phyloP scores from a whole-genome alignment of 2,888 invertebrate genomes.

The Scelioninae gen. 2 region DNA sequence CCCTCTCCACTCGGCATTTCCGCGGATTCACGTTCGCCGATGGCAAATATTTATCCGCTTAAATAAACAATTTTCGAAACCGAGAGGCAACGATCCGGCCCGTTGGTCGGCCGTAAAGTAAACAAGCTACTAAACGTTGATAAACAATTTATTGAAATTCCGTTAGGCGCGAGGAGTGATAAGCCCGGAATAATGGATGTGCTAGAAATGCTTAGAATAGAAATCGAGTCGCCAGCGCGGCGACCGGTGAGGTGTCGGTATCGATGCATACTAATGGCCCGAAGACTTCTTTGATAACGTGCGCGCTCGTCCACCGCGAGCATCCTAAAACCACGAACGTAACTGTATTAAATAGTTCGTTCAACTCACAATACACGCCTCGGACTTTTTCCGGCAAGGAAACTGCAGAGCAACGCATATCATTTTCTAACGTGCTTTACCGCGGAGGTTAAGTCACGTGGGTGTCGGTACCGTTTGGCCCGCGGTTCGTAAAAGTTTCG shows the following conservation, averaged over 20 bases:
- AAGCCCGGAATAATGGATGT: constrained; percentile 66
- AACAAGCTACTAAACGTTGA: constrained; percentile 11
- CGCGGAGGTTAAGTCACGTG: not conserved
- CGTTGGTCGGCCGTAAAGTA: not conserved
- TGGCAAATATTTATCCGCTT: not conserved
- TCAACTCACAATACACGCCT: constrained; percentile 27
- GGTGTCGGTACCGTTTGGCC: constrained; percentile 3
- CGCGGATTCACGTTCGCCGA: too few relatives aligned
- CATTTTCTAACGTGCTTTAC: not conserved
- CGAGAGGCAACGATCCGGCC: not conserved
- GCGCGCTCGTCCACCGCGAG: constrained; percentile 10
- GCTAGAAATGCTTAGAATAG: constrained; percentile 61
- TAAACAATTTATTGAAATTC: constrained; percentile 42
- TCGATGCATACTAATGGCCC: constrained; percentile 66
- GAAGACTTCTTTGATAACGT: constrained; percentile 35
- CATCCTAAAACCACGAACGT: constrained; percentile 35
- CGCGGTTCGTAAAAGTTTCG: too few relatives aligned
- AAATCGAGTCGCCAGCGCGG: constrained; percentile 68
- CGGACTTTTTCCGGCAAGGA: constrained; percentile 13
- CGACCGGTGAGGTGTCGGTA: constrained; percentile 66
- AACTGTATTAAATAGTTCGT: constrained; percentile 50
- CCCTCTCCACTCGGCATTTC: too few relatives aligned
- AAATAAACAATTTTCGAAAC: not conserved
- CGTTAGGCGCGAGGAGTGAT: constrained; percentile 37
- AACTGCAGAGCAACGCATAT: constrained; percentile 1